Evolutionary conservation across 2,888 invertebrate species (phyloP).

Genomic region (Hemistola chrysoprasaria): DNA sequence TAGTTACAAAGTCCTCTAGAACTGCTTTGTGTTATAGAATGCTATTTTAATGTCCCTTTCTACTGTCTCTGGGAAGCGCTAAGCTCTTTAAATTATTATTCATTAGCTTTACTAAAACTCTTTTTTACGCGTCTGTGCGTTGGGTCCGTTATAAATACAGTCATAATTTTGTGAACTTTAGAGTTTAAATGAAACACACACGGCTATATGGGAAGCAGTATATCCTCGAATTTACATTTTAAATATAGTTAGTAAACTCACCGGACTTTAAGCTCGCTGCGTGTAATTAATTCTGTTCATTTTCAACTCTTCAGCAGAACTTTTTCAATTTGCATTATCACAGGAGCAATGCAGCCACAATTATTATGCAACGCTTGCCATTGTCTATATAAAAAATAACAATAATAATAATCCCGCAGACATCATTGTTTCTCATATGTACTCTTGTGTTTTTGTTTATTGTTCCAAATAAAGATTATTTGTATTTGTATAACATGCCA

Average conservation of each 20-base stretch:
- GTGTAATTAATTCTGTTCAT: constrained; percentile 54
- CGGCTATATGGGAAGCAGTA: background rate
- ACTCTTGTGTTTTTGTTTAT: no score
- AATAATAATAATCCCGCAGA: no score
- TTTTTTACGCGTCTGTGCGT: background rate
- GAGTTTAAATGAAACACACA: background rate
- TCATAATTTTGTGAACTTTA: background rate
- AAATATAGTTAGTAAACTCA: constrained; percentile 34
- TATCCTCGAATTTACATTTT: constrained; percentile 25
- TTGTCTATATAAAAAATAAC: constrained; percentile 31
- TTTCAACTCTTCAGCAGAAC: constrained; percentile 42
- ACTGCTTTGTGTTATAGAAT: no score
- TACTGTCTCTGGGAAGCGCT: no score
- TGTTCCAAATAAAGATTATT: no score
- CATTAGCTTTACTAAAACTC: no score
- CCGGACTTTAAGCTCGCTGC: constrained; percentile 30
- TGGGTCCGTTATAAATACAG: background rate
- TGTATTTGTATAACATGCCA: no score
- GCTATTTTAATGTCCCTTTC: no score
- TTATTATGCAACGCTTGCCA: constrained; percentile 35
- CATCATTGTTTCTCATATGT: no score
- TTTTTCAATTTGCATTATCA: constrained; percentile 62
- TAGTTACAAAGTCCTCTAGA: no score
- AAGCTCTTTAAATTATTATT: no score
- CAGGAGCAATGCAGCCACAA: constrained; percentile 33